These are phyloP conservation scores for Lepilemur ruficaudatus DNA, from an alignment of 2,797 vertebrate genomes.

Conservation along the genomic window DNA sequence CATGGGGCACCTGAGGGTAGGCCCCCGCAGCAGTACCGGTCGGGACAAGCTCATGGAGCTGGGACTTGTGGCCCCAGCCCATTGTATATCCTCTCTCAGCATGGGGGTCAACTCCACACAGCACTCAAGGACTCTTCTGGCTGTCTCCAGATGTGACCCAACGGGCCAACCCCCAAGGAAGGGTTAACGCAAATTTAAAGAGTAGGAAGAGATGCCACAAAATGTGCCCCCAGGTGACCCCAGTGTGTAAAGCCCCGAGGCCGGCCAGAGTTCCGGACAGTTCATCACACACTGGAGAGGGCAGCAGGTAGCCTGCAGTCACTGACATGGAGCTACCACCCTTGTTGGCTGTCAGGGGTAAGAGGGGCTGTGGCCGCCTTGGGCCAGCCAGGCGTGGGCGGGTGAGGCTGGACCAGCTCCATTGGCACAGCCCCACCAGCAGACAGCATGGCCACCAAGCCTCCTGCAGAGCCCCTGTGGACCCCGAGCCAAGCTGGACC, in stretches of 20 bases:
- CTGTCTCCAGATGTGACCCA: not conserved
- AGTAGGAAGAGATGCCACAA: not conserved
- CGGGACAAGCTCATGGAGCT: not conserved
- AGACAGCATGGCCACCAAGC: not conserved
- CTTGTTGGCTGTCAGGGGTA: not conserved
- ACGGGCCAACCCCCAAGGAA: not conserved
- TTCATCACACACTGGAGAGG: not conserved
- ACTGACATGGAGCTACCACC: not conserved
- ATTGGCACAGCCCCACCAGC: not conserved
- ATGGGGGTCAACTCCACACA: not conserved
- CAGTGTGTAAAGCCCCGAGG: not conserved
- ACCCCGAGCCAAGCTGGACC: no score
- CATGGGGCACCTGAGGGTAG: not conserved
- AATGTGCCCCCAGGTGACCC: no score
- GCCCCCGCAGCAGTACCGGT: not conserved
- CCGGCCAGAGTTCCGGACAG: fast-evolving
- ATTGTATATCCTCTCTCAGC: not conserved
- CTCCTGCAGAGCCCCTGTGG: not conserved
- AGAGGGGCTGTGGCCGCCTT: not conserved
- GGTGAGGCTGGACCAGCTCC: not conserved
- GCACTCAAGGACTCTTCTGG: not conserved
- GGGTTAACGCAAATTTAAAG: not conserved
- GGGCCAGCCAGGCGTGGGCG: not conserved
- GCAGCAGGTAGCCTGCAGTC: not conserved
- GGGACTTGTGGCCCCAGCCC: not conserved